A percentile compares a stretch with the other conserved stretches of the same genome.
Evolutionary conservation across 2,113 vertebrate genomes (phyloP).

Genomic region (Sinocyclocheilus grahami): DNA sequence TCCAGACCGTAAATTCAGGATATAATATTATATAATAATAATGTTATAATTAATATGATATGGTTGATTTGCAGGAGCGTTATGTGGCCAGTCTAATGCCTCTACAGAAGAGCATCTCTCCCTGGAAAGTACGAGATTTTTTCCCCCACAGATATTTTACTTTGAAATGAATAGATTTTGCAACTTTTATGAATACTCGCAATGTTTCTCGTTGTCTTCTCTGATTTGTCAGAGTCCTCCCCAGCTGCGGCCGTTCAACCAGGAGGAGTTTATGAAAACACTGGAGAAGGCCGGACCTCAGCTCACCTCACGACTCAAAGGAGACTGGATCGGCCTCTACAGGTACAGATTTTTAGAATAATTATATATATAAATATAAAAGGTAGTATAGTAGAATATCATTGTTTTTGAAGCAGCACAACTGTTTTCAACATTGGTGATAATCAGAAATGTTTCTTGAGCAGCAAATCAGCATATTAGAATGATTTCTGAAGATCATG

Average conservation of each 20-base stretch:
- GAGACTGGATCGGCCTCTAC: constrained; percentile 98
- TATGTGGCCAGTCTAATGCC: constrained; percentile 98
- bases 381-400: no score
- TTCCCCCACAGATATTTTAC: not conserved
- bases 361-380: no score
- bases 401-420: no score
- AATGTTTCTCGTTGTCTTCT: no score
- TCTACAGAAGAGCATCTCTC: constrained; percentile 93
- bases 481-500: no score
- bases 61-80: constrained; percentile 80
- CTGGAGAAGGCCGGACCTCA: constrained; percentile 97
- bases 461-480: no score
- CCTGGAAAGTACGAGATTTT: constrained; percentile 86
- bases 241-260: constrained; percentile 86
- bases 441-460: no score
- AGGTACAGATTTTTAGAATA: constrained; percentile 70
- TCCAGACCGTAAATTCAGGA: not conserved
- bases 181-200: not conserved
- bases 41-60: no score
- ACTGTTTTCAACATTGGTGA: no score
- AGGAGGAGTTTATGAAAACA: constrained; percentile 97
- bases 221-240: constrained; percentile 82
- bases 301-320: constrained; percentile 93
- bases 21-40: no score
- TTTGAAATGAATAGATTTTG: not conserved